Evolutionary conservation across 2,113 vertebrate genomes (phyloP).

Genomic region (Grammomys surdaster): DNA sequence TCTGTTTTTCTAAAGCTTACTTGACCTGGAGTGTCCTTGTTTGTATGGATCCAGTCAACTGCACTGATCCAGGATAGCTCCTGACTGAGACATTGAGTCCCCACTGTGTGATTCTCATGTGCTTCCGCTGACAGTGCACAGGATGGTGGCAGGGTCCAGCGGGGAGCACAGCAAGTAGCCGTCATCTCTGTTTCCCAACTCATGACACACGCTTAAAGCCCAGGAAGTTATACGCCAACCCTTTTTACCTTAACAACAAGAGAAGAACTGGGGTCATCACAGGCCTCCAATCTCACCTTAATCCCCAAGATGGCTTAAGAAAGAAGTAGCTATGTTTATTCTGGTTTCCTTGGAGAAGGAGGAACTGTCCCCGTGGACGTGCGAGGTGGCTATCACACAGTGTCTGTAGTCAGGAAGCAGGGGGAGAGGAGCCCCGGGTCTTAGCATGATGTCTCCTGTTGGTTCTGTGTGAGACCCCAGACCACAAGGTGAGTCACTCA

Average conservation of each 20-base stretch:
- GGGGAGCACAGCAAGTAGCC: not conserved
- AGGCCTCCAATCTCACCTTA: too few relatives aligned
- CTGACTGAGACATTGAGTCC: too few relatives aligned
- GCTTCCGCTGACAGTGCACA: not conserved
- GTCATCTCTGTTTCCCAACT: not conserved
- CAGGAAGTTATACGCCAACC: not conserved
- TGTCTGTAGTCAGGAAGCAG: not conserved
- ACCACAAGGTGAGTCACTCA: not conserved
- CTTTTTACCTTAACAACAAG: not conserved
- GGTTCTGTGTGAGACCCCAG: not conserved
- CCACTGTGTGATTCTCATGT: not conserved
- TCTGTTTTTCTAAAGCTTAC: not conserved
- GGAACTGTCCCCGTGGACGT: not conserved
- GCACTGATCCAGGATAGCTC: not conserved
- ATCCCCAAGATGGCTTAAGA: not conserved
- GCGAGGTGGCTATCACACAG: not conserved
- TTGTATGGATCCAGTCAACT: not conserved
- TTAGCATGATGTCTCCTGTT: not conserved
- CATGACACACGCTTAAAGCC: not conserved
- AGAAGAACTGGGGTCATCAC: not conserved
- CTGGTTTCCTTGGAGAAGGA: not conserved
- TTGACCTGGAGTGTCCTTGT: not conserved
- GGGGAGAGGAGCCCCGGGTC: not conserved
- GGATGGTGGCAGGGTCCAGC: not conserved
- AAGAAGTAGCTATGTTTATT: not conserved